These are phyloP conservation scores for Bothrops jararaca DNA, from an alignment of 2,113 vertebrate genomes.

Conservation along the genomic window DNA sequence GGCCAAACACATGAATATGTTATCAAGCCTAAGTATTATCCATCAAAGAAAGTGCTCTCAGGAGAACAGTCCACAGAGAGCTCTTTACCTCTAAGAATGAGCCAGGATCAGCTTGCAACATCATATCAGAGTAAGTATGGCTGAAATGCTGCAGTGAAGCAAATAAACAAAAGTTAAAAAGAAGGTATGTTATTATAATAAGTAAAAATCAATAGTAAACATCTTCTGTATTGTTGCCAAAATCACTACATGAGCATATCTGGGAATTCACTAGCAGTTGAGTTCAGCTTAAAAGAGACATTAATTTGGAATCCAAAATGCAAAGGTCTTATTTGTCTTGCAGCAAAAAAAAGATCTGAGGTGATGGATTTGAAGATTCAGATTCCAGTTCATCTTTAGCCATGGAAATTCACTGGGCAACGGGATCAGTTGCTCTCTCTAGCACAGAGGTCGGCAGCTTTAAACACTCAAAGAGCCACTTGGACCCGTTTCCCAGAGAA, in stretches of 20 bases:
- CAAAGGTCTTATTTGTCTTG: not conserved
- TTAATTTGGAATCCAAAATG: not conserved
- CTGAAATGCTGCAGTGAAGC: not conserved
- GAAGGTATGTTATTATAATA: not conserved
- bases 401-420: not conserved
- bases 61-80: conserved; percentile 79
- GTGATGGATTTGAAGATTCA: not conserved
- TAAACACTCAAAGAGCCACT: too few relatives aligned
- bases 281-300: not conserved
- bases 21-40: conserved; percentile 88
- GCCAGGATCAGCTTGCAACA: conserved; percentile 68
- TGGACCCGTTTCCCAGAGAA: too few relatives aligned
- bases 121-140: conserved; percentile 74
- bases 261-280: not conserved
- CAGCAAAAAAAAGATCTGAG: not conserved
- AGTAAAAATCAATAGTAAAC: not conserved
- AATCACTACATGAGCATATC: not conserved
- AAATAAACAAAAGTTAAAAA: not conserved
- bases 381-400: not conserved
- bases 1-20: conserved; percentile 86
- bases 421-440: not conserved
- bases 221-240: not conserved
- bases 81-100: conserved; percentile 78
- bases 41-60: conserved; percentile 79
- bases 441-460: too few relatives aligned